Conservation (phyloP, 2,797 vertebrate genomes). For the Xiphorhynchus erythropygius region DNA sequence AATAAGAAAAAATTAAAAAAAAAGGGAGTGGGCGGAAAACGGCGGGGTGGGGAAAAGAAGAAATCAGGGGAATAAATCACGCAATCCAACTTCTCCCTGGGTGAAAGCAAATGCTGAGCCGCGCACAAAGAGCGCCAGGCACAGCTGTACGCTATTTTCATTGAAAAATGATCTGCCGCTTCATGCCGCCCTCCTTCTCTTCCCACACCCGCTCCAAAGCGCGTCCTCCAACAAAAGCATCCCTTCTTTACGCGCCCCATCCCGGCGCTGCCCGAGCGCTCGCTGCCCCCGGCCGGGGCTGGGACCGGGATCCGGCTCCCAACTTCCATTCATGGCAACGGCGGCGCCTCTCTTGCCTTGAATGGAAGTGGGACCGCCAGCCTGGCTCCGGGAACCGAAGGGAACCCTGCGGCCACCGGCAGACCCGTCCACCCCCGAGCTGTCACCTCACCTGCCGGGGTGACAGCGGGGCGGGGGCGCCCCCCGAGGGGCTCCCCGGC, state of each 20-base stretch:
- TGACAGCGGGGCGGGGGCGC: not conserved
- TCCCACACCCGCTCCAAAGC: not conserved
- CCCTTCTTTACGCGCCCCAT: not conserved
- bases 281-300: not conserved
- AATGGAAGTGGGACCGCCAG: conserved; percentile 2
- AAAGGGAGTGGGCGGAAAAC: fast-evolving
- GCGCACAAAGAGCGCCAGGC: conserved; percentile 24
- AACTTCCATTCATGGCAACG: conserved; percentile 48
- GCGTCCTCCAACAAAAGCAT: conserved; percentile 38
- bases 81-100: conserved; percentile 19
- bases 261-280: not conserved
- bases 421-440: not conserved
- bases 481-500: fast-evolving
- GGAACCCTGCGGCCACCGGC: not conserved
- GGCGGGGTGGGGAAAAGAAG: fast-evolving
- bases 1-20: not conserved
- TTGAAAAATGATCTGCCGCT: conserved; percentile 44
- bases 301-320: not conserved
- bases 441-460: not conserved
- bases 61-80: conserved; percentile 11
- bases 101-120: conserved; percentile 61
- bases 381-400: not conserved
- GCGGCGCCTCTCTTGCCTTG: conserved; percentile 23
- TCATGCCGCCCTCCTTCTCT: conserved; percentile 40
- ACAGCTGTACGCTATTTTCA: conserved; percentile 60